Percentiles rank a stretch among this genome's conserved stretches.
Evolutionary conservation across 2,888 invertebrate species (phyloP).

Genomic region (Agrilus cyanescens): DNA sequence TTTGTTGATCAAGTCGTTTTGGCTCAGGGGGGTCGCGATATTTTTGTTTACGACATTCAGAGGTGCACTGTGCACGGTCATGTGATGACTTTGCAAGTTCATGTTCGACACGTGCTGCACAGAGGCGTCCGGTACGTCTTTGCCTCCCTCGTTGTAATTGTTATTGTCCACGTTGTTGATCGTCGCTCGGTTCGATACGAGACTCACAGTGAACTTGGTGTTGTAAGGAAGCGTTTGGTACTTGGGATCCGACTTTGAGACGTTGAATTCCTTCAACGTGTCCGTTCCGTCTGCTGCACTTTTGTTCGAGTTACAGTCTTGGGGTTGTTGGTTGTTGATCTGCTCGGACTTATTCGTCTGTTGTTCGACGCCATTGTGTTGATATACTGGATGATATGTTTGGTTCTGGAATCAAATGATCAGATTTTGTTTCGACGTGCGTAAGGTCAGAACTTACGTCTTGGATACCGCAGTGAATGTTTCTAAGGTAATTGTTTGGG

Average conservation of each 20-base stretch:
- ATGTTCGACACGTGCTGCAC: slow-evolving; percentile 20
- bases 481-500: slow-evolving; percentile 41
- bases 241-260: slow-evolving; percentile 79
- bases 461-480: slow-evolving; percentile 24
- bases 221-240: slow-evolving; percentile 87
- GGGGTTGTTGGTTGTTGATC: slow-evolving; percentile 18
- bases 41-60: slow-evolving; percentile 50
- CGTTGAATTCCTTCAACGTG: slow-evolving; percentile 54
- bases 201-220: slow-evolving; percentile 65
- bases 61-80: slow-evolving; percentile 45
- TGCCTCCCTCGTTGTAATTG: slow-evolving; percentile 36
- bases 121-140: slow-evolving; percentile 20
- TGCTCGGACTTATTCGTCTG: slow-evolving; percentile 14
- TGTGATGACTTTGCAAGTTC: slow-evolving; percentile 29
- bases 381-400: slow-evolving; percentile 34
- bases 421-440: neutral
- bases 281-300: slow-evolving; percentile 29
- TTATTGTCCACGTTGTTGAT: slow-evolving; percentile 23
- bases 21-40: slow-evolving; percentile 51
- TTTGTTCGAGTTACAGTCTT: slow-evolving; percentile 23
- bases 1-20: slow-evolving; percentile 33
- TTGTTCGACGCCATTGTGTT: slow-evolving; percentile 26
- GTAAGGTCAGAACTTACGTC: slow-evolving; percentile 26
- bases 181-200: slow-evolving; percentile 31
- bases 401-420: slow-evolving; percentile 19